Evolutionary conservation across 2,888 invertebrate genomes (phyloP).

Genomic region (Xanthia togata): DNA sequence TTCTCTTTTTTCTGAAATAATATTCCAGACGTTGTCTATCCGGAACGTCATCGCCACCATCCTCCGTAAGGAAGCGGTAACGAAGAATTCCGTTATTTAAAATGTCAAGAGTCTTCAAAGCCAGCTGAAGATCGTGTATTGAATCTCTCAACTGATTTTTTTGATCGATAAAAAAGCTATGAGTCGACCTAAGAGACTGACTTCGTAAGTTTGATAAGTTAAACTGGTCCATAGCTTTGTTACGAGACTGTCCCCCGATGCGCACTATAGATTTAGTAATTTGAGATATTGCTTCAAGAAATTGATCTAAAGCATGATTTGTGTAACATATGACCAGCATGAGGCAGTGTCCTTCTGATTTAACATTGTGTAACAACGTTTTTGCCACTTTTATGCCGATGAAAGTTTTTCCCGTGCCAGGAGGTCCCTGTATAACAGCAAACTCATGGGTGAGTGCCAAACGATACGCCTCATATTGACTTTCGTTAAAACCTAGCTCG

Average conservation of each 20-base stretch:
- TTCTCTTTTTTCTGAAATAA: slow-evolving; percentile 61
- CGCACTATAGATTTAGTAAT: slow-evolving; percentile 91
- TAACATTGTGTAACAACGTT: slow-evolving; percentile 91
- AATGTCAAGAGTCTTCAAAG: slow-evolving; percentile 71
- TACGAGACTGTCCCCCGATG: slow-evolving; percentile 92
- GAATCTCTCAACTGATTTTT: slow-evolving; percentile 67
- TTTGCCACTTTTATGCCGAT: slow-evolving; percentile 93
- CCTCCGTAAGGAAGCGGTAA: slow-evolving; percentile 51
- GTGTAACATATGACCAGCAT: slow-evolving; percentile 95
- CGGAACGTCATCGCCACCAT: slow-evolving; percentile 48
- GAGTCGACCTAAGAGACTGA: slow-evolving; percentile 23
- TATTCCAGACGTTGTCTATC: slow-evolving; percentile 63
- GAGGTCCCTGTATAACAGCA: too few relatives aligned
- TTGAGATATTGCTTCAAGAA: slow-evolving; percentile 92
- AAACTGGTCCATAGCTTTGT: slow-evolving; percentile 83
- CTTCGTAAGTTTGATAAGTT: slow-evolving; percentile 82
- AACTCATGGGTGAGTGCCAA: too few relatives aligned
- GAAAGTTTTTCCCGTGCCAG: slow-evolving; percentile 73
- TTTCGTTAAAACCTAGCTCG: slow-evolving; percentile 89
- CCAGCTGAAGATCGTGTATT: slow-evolving; percentile 68
- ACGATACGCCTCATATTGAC: too few relatives aligned
- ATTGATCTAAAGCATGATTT: slow-evolving; percentile 96
- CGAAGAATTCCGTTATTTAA: slow-evolving; percentile 74
- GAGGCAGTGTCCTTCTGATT: slow-evolving; percentile 76
- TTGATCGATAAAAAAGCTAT: slow-evolving; percentile 69